Base-by-base conservation (phyloP, 2,797 vertebrate species). In the Liparis tanakae region DNA sequence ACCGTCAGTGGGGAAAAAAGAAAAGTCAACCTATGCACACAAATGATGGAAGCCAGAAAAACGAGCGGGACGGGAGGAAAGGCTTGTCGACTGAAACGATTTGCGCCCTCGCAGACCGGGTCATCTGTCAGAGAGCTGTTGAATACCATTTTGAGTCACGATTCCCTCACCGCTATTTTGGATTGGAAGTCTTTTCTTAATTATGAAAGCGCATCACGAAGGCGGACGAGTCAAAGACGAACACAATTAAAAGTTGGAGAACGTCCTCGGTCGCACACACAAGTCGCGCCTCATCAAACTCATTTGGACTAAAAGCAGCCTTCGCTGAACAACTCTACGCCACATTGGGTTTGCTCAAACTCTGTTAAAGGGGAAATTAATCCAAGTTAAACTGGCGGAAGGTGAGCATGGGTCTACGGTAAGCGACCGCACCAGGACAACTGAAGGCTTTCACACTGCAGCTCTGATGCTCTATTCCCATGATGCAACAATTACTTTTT, bases 241-340 rank as follows among this genome's bases (percentile, higher is more conserved):
- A 83, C 74, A 60, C 66, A 72, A 78, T 88, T 86, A 76, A 77
- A 86, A 85, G 75, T 84, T 69, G 7, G 54, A 46, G 59, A 69
- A 71, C 48, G 54, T 62, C 51, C 13, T 22, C 51, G 22, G 51
- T 53, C 39, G 39, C 51, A 14, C 10, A 25, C 22, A 25, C 22
- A 17, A 55, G 84, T 72, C 76, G 33, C 25, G 14, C 37, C 80
- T 86, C 77, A 79, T 86, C 68, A 72, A 41, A 72, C 62, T 83
- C 51, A 74, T 76, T 64, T 65, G 62, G 82, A 70, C 33, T 51
- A 65, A 70, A 78, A 56, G 67, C 18, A 3, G 71, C 81, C 80
- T 70, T 18, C 12, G 33, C 37, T n/a, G 46, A 72, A 43, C 63
- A n/a, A 67, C 55, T 73, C 74, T 22, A 74, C 63, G 79, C 30